Conservation (phyloP, 2,888 invertebrate genomes). For the Saturnia japonica region DNA sequence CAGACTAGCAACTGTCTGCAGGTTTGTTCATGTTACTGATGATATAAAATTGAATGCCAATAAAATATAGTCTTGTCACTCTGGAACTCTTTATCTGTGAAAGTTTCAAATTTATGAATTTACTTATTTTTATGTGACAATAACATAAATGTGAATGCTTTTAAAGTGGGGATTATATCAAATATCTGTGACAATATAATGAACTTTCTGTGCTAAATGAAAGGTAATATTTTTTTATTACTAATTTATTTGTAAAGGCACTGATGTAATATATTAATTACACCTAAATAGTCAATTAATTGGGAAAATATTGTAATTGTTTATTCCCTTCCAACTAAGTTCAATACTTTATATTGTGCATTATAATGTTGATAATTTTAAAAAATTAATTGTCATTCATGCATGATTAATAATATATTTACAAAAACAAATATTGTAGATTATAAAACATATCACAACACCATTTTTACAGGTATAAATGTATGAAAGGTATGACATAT, state of each 20-base stretch:
- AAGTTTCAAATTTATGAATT: too few relatives aligned
- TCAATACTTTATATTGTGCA: background rate
- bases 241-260: conserved; percentile 29
- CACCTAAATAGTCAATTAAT: background rate
- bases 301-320: background rate
- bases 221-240: conserved; percentile 22
- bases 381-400: background rate
- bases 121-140: too few relatives aligned
- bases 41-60: too few relatives aligned
- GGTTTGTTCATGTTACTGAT: too few relatives aligned
- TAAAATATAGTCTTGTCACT: too few relatives aligned
- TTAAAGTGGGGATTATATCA: background rate
- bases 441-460: background rate
- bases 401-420: background rate
- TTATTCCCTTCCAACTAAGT: background rate
- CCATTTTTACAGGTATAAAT: background rate
- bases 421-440: conserved; percentile 2
- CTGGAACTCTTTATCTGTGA: too few relatives aligned
- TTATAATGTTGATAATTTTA: background rate
- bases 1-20: too few relatives aligned
- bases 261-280: conserved; percentile 18
- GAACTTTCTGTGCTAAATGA: background rate
- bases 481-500: background rate
- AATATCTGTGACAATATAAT: background rate
- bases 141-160: background rate